A percentile compares a stretch with the other conserved stretches of the same genome.
These are phyloP conservation scores for Daktulosphaira vitifoliae DNA, from an alignment of 1,140 invertebrate species.

Conservation along the genomic window DNA sequence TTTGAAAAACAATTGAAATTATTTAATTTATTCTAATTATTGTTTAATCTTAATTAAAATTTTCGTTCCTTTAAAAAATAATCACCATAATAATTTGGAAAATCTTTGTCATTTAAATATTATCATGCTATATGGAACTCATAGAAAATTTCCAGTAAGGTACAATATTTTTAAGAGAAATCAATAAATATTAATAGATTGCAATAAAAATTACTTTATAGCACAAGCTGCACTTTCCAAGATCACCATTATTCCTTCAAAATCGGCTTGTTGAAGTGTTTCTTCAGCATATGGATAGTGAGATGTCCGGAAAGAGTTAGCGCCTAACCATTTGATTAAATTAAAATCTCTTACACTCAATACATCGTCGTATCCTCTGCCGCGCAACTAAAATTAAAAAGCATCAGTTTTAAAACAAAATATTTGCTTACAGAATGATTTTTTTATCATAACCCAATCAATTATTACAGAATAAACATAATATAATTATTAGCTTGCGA, in stretches of 20 bases:
- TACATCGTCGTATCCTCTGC: constrained; percentile 82
- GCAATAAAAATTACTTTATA: constrained; percentile 56
- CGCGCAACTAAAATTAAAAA: constrained; percentile 67
- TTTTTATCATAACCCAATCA: too few species aligned
- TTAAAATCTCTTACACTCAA: constrained; percentile 87
- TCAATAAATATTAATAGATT: too few species aligned
- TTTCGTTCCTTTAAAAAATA: too few species aligned
- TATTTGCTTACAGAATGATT: too few species aligned
- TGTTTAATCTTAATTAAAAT: not conserved
- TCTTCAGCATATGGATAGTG: constrained; percentile 99
- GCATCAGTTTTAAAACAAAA: too few species aligned
- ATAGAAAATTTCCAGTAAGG: too few species aligned
- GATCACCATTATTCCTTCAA: constrained; percentile 88
- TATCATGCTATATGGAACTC: too few species aligned
- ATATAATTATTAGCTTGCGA: too few species aligned
- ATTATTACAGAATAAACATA: too few species aligned
- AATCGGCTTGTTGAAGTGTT: constrained; percentile 88
- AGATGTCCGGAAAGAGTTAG: constrained; percentile 90
- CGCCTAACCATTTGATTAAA: constrained; percentile 88
- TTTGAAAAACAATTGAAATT: not conserved
- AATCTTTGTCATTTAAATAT: too few species aligned
- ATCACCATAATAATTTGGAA: too few species aligned
- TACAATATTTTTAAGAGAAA: too few species aligned
- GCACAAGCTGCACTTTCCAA: constrained; percentile 92
- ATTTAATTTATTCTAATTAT: not conserved